These are phyloP conservation scores for Dreissena polymorpha DNA, from an alignment of 1,140 invertebrate species.

Conservation along the genomic window DNA sequence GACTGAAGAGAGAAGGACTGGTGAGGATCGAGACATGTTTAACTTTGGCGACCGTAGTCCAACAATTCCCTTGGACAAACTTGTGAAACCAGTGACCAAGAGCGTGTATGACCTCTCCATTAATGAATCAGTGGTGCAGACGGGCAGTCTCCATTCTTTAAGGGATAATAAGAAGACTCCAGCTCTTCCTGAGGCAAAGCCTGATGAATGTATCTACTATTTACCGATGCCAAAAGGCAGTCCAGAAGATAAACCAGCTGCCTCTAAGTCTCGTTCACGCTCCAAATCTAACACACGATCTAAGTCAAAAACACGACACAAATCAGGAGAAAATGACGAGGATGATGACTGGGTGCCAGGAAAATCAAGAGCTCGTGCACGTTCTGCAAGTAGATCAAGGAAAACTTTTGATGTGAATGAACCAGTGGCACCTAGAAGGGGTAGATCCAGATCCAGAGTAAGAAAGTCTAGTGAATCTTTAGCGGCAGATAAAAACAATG, in stretches of 20 bases:
- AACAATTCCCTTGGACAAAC: conserved; percentile 31
- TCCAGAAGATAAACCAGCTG: conserved; percentile 22
- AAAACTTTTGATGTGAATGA: neutral
- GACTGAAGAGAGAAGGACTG: conserved; percentile 17
- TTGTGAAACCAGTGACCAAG: conserved; percentile 25
- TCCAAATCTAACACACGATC: conserved; percentile 42
- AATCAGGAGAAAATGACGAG: conserved; percentile 10
- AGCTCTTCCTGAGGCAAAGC: conserved; percentile 1
- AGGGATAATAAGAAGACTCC: conserved; percentile 6
- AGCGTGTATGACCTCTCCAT: conserved; percentile 48
- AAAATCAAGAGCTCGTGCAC: neutral
- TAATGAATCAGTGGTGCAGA: conserved; percentile 34
- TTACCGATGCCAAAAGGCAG: conserved; percentile 30
- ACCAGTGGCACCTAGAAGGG: conserved; percentile 4
- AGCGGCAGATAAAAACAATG: conserved; percentile 1
- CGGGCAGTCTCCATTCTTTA: conserved; percentile 11
- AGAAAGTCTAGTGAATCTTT: conserved; percentile 1
- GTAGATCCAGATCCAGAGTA: conserved; percentile 16
- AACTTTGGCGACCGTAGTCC: conserved; percentile 47
- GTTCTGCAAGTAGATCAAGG: conserved; percentile 6
- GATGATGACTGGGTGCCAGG: conserved; percentile 48
- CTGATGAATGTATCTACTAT: conserved; percentile 48
- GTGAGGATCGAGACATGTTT: conserved; percentile 49
- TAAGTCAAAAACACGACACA: conserved; percentile 23
- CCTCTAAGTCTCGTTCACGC: neutral